Evolutionary conservation across 2,888 invertebrate genomes (phyloP).

Genomic region (Torymus auratus): DNA sequence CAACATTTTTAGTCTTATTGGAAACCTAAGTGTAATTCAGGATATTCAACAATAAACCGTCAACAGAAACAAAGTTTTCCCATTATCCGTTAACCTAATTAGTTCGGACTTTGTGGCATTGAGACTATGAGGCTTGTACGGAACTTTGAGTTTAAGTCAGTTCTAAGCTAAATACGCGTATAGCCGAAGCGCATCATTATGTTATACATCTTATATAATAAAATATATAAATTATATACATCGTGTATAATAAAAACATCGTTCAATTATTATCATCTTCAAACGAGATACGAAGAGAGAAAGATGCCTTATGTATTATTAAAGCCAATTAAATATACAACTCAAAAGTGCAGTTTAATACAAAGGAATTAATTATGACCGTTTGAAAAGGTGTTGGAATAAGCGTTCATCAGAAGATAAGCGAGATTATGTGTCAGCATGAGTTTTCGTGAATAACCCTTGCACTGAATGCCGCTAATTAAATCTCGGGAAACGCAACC

Average conservation of each 20-base stretch:
- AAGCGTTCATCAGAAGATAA: constrained; percentile 17
- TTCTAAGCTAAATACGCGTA: background rate
- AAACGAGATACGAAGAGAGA: too few relatives aligned
- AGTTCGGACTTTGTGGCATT: constrained; percentile 70
- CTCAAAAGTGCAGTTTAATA: background rate
- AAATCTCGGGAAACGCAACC: constrained; percentile 66
- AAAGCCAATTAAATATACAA: background rate
- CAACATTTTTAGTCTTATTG: background rate
- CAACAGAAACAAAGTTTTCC: constrained; percentile 71
- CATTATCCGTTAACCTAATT: constrained; percentile 75
- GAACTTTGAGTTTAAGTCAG: constrained; percentile 60
- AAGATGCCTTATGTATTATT: too few relatives aligned
- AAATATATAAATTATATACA: too few relatives aligned
- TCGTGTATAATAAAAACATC: too few relatives aligned
- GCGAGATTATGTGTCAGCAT: background rate
- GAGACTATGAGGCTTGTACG: constrained; percentile 61
- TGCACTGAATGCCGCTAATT: constrained; percentile 70
- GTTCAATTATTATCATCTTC: too few relatives aligned
- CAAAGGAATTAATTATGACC: constrained; percentile 11
- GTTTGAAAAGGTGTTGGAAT: constrained; percentile 9
- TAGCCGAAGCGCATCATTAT: too few relatives aligned
- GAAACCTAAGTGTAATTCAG: constrained; percentile 12
- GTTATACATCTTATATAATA: too few relatives aligned
- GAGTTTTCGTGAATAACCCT: constrained; percentile 64
- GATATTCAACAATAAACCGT: constrained; percentile 71